Evolutionary conservation across 2,113 vertebrate genomes (phyloP).

Genomic region (Toxotes chatareus): DNA sequence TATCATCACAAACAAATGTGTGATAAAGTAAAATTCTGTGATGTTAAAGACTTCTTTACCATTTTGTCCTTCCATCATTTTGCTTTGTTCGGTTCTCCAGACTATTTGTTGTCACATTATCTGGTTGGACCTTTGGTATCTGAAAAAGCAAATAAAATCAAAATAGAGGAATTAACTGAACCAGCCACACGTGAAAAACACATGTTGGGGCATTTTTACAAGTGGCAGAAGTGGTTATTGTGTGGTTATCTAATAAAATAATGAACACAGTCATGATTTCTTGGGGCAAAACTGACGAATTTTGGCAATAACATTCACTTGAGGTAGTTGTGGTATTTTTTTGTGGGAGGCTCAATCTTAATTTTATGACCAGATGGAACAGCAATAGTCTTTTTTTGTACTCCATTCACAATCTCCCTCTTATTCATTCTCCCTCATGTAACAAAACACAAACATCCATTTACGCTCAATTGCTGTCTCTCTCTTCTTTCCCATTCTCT

Average conservation of each 20-base stretch:
- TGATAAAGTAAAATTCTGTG: not conserved
- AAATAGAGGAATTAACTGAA: not conserved
- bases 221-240: slow-evolving; percentile 32
- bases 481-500: slow-evolving; percentile 20
- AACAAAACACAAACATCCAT: slow-evolving; percentile 52
- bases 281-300: not conserved
- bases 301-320: slow-evolving; percentile 22
- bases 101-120: slow-evolving; percentile 59
- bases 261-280: slow-evolving; percentile 30
- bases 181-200: slow-evolving; percentile 23
- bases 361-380: slow-evolving; percentile 41
- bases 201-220: slow-evolving; percentile 16
- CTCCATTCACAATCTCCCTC: slow-evolving; percentile 31
- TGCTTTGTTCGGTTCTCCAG: slow-evolving; percentile 20
- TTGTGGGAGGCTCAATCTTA: not conserved
- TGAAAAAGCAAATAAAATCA: slow-evolving; percentile 36
- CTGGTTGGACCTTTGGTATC: slow-evolving; percentile 42
- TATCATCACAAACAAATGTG: not conserved
- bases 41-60: slow-evolving; percentile 79
- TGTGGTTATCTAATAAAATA: slow-evolving; percentile 27
- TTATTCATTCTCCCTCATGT: slow-evolving; percentile 16
- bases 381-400: slow-evolving; percentile 24
- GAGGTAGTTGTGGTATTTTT: slow-evolving; percentile 42
- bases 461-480: not conserved
- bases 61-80: slow-evolving; percentile 88